Percentiles rank a stretch among this genome's conserved stretches.
These are phyloP conservation scores for Rhagoletis zephyria DNA, from an alignment of 1,140 invertebrate genomes.

Conservation along the genomic window DNA sequence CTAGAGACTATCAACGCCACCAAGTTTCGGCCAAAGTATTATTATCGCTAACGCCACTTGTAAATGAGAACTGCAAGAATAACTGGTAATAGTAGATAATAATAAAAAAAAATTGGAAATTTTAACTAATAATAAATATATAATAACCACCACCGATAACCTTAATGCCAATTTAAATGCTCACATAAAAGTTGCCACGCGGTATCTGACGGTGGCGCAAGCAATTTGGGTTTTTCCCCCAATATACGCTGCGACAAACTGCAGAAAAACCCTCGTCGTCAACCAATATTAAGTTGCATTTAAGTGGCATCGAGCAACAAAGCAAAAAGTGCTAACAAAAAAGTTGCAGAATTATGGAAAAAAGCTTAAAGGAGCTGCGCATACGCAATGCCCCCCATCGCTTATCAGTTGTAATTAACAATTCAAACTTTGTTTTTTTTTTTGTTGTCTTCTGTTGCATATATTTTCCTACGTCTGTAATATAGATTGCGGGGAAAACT, in stretches of 20 bases:
- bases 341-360: constrained; percentile 8
- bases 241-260: not conserved
- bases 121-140: not conserved
- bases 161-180: not conserved
- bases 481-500: not conserved
- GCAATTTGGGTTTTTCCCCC: constrained; percentile 15
- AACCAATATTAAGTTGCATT: not conserved
- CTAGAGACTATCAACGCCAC: not conserved
- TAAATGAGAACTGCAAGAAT: not conserved
- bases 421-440: not conserved
- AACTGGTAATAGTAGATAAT: not conserved
- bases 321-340: constrained; percentile 3
- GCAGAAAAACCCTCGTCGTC: not conserved
- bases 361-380: not conserved
- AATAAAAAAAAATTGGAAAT: not conserved
- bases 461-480: not conserved
- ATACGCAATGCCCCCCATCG: constrained; percentile 14
- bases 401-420: constrained; percentile 26
- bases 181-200: constrained; percentile 2
- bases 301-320: not conserved
- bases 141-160: not conserved
- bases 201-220: not conserved
- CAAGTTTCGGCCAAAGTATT: not conserved
- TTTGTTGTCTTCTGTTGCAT: not conserved
- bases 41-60: not conserved